Conservation (phyloP, 2,113 vertebrate genomes). For the Takifugu flavidus region DNA sequence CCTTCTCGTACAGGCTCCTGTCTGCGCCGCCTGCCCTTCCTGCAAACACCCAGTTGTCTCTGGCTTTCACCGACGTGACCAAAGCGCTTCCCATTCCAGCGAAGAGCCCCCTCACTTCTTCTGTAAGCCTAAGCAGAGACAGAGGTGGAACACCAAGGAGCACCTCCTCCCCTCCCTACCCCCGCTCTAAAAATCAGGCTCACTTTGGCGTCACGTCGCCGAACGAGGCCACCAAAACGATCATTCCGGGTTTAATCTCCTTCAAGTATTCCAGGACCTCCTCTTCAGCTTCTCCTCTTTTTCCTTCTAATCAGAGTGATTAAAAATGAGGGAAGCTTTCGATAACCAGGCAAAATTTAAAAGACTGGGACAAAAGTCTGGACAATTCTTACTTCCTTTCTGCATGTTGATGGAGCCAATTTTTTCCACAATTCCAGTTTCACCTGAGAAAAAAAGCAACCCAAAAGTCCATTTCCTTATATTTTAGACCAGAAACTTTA, state of each 20-base stretch:
- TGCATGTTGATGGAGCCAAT: conserved; percentile 69
- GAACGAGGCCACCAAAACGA: conserved; percentile 81
- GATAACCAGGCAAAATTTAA: conserved; percentile 8
- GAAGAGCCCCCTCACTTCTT: conserved; percentile 71
- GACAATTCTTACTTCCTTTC: conserved; percentile 67
- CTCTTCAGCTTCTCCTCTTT: conserved; percentile 46
- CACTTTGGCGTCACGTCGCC: conserved; percentile 82
- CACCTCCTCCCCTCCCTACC: too few relatives aligned
- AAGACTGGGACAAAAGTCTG: background rate
- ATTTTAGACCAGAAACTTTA: background rate
- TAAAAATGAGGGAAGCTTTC: background rate
- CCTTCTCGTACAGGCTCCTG: conserved; percentile 84
- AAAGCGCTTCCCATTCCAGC: conserved; percentile 76
- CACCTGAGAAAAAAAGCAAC: conserved; percentile 60
- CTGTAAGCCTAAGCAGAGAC: conserved; percentile 75
- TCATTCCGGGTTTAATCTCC: conserved; percentile 57
- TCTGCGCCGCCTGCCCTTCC: conserved; percentile 68
- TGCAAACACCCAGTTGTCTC: conserved; percentile 89
- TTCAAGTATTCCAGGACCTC: conserved; percentile 72
- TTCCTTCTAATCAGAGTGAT: background rate
- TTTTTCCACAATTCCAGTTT: conserved; percentile 65
- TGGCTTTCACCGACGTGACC: conserved; percentile 63
- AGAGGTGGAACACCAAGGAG: background rate
- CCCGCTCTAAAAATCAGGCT: conserved; percentile 46
- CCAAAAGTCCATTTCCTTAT: too few relatives aligned